A percentile compares a stretch with the other conserved stretches of the same genome.
Evolutionary conservation across 1,140 invertebrate species (phyloP).

Genomic region (Cydia strobilella): DNA sequence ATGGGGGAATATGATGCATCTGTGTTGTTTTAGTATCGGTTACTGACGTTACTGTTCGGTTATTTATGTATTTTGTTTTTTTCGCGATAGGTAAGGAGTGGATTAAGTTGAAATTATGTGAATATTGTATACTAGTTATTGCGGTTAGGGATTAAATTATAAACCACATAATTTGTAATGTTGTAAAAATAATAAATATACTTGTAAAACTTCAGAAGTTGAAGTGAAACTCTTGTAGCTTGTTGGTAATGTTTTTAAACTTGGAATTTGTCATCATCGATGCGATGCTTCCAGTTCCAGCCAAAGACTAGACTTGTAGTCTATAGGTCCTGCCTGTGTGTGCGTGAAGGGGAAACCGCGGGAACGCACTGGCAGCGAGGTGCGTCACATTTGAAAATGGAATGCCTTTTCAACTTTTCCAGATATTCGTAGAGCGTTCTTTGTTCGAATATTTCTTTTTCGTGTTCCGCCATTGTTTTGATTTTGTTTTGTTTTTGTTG

Average conservation of each 20-base stretch:
- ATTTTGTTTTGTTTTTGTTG: slow-evolving; percentile 13
- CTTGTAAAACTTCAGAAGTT: neutral
- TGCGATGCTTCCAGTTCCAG: slow-evolving; percentile 22
- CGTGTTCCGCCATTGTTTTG: slow-evolving; percentile 19
- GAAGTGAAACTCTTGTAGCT: neutral
- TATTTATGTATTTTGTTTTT: slow-evolving; percentile 64
- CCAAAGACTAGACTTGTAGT: neutral
- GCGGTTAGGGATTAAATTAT: slow-evolving; percentile 18
- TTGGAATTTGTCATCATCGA: slow-evolving; percentile 17
- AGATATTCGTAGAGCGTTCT: slow-evolving; percentile 50
- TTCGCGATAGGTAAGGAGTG: slow-evolving; percentile 64
- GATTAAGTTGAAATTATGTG: slow-evolving; percentile 49
- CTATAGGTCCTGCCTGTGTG: slow-evolving; percentile 45
- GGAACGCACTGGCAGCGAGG: slow-evolving; percentile 41
- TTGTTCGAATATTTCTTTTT: slow-evolving; percentile 32
- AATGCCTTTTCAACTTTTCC: slow-evolving; percentile 67
- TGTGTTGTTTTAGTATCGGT: slow-evolving; percentile 75
- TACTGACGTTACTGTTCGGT: slow-evolving; percentile 72
- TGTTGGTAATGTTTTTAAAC: slow-evolving; percentile 5
- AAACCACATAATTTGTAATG: slow-evolving; percentile 14
- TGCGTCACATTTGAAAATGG: slow-evolving; percentile 63
- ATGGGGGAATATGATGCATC: slow-evolving; percentile 77
- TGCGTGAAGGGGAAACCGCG: slow-evolving; percentile 61
- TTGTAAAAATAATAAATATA: slow-evolving; percentile 1
- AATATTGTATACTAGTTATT: slow-evolving; percentile 39